Percentiles rank a stretch among this genome's conserved stretches.
Evolutionary conservation across 2,113 vertebrate species (phyloP).

Genomic region (Calyptomena viridis): DNA sequence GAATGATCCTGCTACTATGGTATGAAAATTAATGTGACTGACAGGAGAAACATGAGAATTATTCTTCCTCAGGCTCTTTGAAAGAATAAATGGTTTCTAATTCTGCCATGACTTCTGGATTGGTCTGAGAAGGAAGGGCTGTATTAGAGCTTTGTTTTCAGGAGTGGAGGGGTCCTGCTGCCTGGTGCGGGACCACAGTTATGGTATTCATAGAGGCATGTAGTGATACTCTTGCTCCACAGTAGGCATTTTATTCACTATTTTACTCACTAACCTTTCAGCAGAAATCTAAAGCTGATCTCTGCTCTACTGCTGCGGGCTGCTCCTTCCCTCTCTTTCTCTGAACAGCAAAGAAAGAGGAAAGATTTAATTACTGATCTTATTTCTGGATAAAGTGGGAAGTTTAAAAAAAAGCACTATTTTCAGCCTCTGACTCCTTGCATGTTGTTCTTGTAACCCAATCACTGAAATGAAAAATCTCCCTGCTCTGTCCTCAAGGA

Average conservation of each 20-base stretch:
- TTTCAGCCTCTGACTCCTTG: neutral
- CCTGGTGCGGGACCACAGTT: accelerated
- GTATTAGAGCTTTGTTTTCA: neutral
- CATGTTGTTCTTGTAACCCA: neutral
- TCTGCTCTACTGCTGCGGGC: neutral
- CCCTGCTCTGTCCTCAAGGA: neutral
- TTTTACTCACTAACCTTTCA: neutral
- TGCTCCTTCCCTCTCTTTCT: neutral
- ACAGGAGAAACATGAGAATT: neutral
- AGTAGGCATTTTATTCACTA: neutral
- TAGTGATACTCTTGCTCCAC: neutral
- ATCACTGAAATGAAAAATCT: neutral
- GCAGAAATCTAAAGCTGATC: neutral
- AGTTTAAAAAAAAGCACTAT: neutral
- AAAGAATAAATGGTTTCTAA: neutral
- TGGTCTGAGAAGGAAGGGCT: neutral
- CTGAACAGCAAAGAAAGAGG: neutral
- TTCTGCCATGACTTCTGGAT: neutral
- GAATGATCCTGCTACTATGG: neutral
- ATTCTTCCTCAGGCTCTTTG: neutral
- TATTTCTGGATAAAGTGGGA: neutral
- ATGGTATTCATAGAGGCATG: neutral
- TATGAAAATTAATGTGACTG: neutral
- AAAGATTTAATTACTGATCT: neutral
- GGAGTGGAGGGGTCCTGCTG: neutral